These are phyloP conservation scores for Tetragnatha montana DNA, from an alignment of 2,888 invertebrate species.

Conservation along the genomic window DNA sequence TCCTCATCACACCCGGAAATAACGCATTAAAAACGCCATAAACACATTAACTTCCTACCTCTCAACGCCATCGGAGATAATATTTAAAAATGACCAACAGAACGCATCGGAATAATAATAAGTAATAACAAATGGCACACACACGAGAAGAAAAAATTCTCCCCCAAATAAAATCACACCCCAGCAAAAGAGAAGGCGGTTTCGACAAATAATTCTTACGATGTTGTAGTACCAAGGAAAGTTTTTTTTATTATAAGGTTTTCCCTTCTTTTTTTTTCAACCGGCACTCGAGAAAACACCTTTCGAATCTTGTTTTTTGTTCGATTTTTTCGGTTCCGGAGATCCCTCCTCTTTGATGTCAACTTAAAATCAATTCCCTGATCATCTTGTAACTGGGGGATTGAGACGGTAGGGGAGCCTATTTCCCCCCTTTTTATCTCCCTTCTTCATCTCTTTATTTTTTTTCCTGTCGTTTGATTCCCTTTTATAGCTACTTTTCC, in stretches of 20 bases:
- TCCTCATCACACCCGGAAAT: background rate
- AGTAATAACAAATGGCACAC: background rate
- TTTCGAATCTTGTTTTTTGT: constrained; percentile 23
- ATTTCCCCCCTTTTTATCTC: background rate
- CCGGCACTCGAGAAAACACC: constrained; percentile 51
- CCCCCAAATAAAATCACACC: background rate
- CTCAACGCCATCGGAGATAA: background rate
- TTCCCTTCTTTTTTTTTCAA: constrained; percentile 6
- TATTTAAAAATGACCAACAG: background rate
- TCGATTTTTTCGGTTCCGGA: background rate
- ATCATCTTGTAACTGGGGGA: constrained; percentile 53
- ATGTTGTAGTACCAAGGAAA: background rate
- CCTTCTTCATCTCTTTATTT: background rate
- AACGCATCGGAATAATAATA: background rate
- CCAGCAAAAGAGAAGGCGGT: background rate
- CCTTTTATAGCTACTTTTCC: background rate
- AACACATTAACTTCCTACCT: background rate
- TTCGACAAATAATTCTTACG: constrained; percentile 41
- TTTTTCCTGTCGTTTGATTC: constrained; percentile 14
- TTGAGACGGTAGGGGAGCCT: constrained; percentile 5
- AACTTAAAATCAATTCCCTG: constrained; percentile 59
- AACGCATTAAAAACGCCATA: background rate
- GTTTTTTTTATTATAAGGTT: background rate
- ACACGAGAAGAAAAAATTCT: background rate
- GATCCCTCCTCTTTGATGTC: constrained; percentile 64